A percentile compares a stretch with the other conserved stretches of the same genome.
These are phyloP conservation scores for Charina bottae DNA, from an alignment of 2,113 vertebrate species.

Conservation along the genomic window DNA sequence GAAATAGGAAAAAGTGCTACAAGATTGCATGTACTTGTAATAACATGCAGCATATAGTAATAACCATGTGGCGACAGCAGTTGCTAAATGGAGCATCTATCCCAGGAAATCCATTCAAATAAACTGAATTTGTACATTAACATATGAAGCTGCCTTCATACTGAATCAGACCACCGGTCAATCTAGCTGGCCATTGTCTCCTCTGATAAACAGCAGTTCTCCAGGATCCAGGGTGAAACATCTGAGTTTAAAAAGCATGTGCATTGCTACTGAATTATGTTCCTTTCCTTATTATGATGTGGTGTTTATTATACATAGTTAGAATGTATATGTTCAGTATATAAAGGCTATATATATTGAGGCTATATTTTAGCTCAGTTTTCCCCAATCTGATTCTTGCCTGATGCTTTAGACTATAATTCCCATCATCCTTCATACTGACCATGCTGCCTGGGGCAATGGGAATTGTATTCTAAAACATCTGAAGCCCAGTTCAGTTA, in stretches of 20 bases:
- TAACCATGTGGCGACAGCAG: slow-evolving; percentile 47
- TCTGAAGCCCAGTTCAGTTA: too few species aligned
- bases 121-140: not conserved
- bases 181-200: not conserved
- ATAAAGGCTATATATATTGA: too few species aligned
- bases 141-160: not conserved
- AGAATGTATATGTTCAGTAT: not conserved
- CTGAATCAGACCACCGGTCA: not conserved
- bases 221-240: not conserved
- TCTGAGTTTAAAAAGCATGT: not conserved
- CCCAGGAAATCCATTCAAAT: not conserved
- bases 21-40: slow-evolving; percentile 24
- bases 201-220: not conserved
- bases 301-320: not conserved
- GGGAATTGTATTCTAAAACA: not conserved
- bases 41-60: not conserved
- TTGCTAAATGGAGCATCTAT: slow-evolving; percentile 44
- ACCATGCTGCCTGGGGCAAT: not conserved
- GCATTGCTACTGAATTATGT: not conserved
- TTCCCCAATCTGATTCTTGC: not conserved
- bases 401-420: not conserved
- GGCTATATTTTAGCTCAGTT: not conserved
- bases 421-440: not conserved
- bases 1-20: slow-evolving; percentile 37
- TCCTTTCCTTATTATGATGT: not conserved